Conservation (phyloP, 2,797 vertebrate genomes). For the Poecilia gillii region DNA sequence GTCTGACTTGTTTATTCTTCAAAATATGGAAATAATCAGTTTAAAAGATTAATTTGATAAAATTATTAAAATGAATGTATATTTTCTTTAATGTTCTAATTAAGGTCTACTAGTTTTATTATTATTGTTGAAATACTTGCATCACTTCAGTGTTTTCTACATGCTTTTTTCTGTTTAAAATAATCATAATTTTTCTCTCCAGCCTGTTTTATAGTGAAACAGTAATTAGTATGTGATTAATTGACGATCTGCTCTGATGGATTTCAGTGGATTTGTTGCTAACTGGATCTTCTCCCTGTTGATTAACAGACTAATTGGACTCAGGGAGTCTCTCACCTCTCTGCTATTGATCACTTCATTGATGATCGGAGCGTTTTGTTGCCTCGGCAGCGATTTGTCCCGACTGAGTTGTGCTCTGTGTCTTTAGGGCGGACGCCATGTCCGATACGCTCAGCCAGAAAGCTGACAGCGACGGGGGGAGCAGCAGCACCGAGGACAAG, state of each 20-base stretch:
- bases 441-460: slow-evolving; percentile 94
- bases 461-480: slow-evolving; percentile 94
- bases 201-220: neutral
- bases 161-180: neutral
- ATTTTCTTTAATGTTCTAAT: neutral
- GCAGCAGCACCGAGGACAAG: slow-evolving; percentile 92
- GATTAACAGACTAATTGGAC: slow-evolving; percentile 39
- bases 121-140: neutral
- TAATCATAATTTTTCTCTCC: neutral
- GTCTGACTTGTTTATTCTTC: neutral
- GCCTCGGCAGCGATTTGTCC: slow-evolving; percentile 25
- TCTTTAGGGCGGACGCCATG: slow-evolving; percentile 88
- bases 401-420: slow-evolving; percentile 30
- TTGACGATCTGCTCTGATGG: slow-evolving; percentile 16
- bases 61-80: neutral
- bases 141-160: neutral
- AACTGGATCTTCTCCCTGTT: slow-evolving; percentile 33
- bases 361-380: slow-evolving; percentile 35
- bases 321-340: slow-evolving; percentile 25
- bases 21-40: neutral
- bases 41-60: neutral
- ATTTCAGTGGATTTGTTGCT: slow-evolving; percentile 29
- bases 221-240: slow-evolving; percentile 14
- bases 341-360: slow-evolving; percentile 52
- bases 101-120: neutral